These are phyloP conservation scores for Pomacea canaliculata DNA, from an alignment of 2,888 invertebrate genomes.

Conservation along the genomic window DNA sequence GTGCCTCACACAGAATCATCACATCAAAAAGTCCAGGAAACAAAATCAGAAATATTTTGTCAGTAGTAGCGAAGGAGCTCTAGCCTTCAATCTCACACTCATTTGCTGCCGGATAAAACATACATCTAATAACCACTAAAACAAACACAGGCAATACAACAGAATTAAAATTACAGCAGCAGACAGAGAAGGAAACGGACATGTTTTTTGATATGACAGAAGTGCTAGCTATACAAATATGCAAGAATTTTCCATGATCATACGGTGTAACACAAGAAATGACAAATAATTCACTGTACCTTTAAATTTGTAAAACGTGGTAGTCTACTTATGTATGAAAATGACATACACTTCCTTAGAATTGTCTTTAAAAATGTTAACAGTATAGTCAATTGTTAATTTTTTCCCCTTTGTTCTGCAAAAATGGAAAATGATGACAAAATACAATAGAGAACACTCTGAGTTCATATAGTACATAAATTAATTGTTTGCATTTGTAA, in stretches of 20 bases:
- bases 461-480: constrained; percentile 24
- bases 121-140: background rate
- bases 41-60: background rate
- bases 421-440: constrained; percentile 35
- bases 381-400: no score
- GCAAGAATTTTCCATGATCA: constrained; percentile 10
- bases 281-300: no score
- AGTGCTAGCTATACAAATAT: constrained; percentile 6
- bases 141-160: background rate
- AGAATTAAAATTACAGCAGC: constrained; percentile 7
- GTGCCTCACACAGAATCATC: constrained; percentile 7
- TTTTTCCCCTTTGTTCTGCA: constrained; percentile 41
- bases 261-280: background rate
- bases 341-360: no score
- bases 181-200: background rate
- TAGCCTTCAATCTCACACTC: constrained; percentile 25
- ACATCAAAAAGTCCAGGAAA: background rate
- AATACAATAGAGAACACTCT: constrained; percentile 29
- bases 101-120: constrained; percentile 20
- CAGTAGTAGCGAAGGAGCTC: background rate
- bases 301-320: no score
- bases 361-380: no score
- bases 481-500: constrained; percentile 9
- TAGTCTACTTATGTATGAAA: no score
- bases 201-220: background rate